Conservation (phyloP, 2,113 vertebrate species). For the Macaca fascicularis region DNA sequence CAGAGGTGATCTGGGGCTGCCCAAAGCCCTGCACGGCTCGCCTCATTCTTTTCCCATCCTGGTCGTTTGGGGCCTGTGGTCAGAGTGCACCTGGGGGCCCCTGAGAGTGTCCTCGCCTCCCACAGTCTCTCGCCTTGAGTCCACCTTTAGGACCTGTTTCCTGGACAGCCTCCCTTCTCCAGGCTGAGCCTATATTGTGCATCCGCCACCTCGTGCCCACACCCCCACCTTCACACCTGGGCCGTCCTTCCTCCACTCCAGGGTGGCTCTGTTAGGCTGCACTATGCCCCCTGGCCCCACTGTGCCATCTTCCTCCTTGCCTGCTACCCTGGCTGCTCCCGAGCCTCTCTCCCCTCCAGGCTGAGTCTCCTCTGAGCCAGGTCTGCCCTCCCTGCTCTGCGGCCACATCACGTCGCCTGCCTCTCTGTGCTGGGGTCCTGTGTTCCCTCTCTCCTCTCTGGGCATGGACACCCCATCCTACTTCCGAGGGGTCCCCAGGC, state of each 20-base stretch:
- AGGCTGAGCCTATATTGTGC: rapidly evolving
- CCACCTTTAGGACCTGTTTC: too few relatives aligned
- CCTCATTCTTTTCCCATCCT: neutral
- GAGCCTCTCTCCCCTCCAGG: neutral
- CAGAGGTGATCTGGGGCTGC: neutral
- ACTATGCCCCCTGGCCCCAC: neutral
- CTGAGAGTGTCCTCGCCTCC: too few relatives aligned
- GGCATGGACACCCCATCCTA: neutral
- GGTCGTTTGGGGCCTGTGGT: rapidly evolving
- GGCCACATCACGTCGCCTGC: rapidly evolving
- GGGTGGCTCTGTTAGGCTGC: neutral
- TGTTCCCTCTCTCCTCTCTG: neutral
- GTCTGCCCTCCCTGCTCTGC: too few relatives aligned
- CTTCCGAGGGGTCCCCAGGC: neutral
- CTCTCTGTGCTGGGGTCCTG: neutral
- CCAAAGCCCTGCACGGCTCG: neutral
- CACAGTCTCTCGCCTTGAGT: neutral
- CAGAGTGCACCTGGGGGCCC: neutral
- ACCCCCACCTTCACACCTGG: neutral
- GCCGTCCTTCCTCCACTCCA: neutral
- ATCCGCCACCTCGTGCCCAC: neutral
- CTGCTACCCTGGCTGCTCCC: neutral
- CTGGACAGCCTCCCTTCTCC: neutral
- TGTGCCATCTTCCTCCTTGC: neutral
- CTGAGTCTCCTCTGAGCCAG: neutral